Conservation (phyloP, 1,140 invertebrate species). For the Choristoneura fumiferana region DNA sequence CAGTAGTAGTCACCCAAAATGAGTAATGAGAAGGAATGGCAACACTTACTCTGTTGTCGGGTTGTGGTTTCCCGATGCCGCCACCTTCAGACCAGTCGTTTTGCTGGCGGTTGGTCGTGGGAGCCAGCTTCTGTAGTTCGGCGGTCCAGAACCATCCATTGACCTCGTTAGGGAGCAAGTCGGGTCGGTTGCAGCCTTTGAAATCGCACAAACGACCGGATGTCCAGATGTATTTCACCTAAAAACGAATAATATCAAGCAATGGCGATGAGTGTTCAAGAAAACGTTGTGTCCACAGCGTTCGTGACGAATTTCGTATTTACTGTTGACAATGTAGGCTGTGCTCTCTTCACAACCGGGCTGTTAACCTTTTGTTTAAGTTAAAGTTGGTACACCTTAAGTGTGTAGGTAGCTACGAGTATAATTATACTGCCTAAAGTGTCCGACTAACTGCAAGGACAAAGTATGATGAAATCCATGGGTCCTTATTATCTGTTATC, state of each 20-base stretch:
- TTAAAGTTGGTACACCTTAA: not conserved
- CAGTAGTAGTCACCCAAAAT: not conserved
- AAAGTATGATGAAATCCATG: not conserved
- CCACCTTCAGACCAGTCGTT: conserved; percentile 91
- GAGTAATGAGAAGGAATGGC: not conserved
- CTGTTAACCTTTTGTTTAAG: not conserved
- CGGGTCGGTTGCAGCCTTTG: conserved; percentile 88
- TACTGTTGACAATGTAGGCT: too few relatives aligned
- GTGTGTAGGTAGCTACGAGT: not conserved
- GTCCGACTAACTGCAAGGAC: not conserved
- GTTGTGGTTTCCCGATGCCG: conserved; percentile 88
- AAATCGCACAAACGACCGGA: conserved; percentile 91
- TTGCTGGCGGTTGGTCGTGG: conserved; percentile 85
- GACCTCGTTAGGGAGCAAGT: conserved; percentile 86
- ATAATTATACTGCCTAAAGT: too few relatives aligned
- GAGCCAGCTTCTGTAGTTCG: conserved; percentile 87
- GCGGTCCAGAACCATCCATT: conserved; percentile 95
- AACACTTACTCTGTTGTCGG: conserved; percentile 84
- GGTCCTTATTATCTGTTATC: too few relatives aligned
- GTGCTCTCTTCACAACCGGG: not conserved
- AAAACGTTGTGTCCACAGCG: too few relatives aligned
- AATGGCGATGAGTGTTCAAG: conserved; percentile 5
- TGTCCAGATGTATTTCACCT: conserved; percentile 92
- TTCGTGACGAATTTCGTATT: too few relatives aligned
- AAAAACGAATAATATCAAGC: conserved; percentile 25